These are phyloP conservation scores for Cydia pomonella DNA, from an alignment of 1,140 invertebrate species.

Conservation along the genomic window DNA sequence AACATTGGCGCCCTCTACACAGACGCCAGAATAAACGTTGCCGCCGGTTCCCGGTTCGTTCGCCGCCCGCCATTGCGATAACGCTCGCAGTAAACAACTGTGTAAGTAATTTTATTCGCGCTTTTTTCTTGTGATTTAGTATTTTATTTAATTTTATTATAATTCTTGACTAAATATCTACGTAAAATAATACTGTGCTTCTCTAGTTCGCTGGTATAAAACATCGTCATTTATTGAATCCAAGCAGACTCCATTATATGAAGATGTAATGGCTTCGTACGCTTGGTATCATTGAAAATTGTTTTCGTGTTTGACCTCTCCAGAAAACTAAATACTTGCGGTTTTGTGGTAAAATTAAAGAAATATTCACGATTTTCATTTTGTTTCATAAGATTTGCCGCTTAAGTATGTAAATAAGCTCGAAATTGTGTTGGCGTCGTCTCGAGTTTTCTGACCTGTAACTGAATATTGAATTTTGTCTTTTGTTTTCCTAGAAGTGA, in stretches of 20 bases:
- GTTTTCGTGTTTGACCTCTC: neutral
- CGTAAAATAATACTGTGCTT: neutral
- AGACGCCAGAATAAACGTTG: slow-evolving; percentile 63
- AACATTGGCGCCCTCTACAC: slow-evolving; percentile 69
- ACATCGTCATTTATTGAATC: slow-evolving; percentile 44
- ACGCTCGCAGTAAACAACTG: slow-evolving; percentile 72
- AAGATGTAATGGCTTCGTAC: slow-evolving; percentile 47
- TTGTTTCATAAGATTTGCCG: neutral
- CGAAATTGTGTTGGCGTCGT: slow-evolving; percentile 18
- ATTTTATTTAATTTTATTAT: slow-evolving; percentile 36
- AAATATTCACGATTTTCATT: neutral
- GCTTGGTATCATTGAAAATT: slow-evolving; percentile 31
- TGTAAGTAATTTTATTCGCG: slow-evolving; percentile 59
- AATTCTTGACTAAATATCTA: slow-evolving; percentile 9
- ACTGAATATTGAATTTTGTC: slow-evolving; percentile 31
- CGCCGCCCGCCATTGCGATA: slow-evolving; percentile 54
- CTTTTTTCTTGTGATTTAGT: slow-evolving; percentile 21
- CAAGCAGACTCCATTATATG: slow-evolving; percentile 63
- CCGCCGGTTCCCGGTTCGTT: slow-evolving; percentile 50
- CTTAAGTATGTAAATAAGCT: neutral
- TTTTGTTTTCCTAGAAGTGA: slow-evolving; percentile 19
- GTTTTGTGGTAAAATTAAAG: slow-evolving; percentile 18
- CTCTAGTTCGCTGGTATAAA: neutral
- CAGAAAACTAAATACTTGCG: neutral
- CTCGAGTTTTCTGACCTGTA: slow-evolving; percentile 20